phyloP scores from a whole-genome alignment of 2,888 invertebrate species.

The Argyresthia goedartella region DNA sequence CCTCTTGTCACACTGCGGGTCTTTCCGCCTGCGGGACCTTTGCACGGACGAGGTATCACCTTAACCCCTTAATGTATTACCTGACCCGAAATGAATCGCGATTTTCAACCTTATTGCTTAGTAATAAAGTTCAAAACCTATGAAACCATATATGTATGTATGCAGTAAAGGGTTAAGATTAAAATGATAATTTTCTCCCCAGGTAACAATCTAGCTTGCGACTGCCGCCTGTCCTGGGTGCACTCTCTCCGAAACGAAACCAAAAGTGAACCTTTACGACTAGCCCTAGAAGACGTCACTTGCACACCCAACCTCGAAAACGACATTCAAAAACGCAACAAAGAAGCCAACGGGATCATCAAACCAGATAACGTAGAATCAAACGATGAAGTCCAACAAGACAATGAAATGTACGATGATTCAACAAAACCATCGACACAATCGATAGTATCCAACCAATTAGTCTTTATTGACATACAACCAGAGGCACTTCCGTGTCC shows the following conservation, averaged over 20 bases:
- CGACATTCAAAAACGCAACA: constrained; percentile 9
- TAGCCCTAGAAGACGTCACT: constrained; percentile 77
- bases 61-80: too few species aligned
- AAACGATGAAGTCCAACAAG: constrained; percentile 28
- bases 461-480: constrained; percentile 38
- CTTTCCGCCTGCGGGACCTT: too few species aligned
- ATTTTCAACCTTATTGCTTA: too few species aligned
- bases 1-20: too few species aligned
- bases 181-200: constrained; percentile 21
- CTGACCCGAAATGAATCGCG: too few species aligned
- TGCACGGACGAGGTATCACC: too few species aligned
- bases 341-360: background rate
- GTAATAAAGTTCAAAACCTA: too few species aligned
- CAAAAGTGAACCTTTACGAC: constrained; percentile 75
- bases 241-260: constrained; percentile 81
- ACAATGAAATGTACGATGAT: constrained; percentile 36
- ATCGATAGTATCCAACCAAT: constrained; percentile 30
- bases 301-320: constrained; percentile 46
- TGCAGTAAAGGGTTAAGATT: too few species aligned
- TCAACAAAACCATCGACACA: constrained; percentile 28
- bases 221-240: constrained; percentile 86
- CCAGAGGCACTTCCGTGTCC: constrained; percentile 42
- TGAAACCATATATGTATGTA: too few species aligned
- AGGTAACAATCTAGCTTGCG: constrained; percentile 86
- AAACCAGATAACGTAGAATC: constrained; percentile 25